These are phyloP conservation scores for Cyclina sinensis DNA, from an alignment of 1,140 invertebrate species.

Conservation along the genomic window DNA sequence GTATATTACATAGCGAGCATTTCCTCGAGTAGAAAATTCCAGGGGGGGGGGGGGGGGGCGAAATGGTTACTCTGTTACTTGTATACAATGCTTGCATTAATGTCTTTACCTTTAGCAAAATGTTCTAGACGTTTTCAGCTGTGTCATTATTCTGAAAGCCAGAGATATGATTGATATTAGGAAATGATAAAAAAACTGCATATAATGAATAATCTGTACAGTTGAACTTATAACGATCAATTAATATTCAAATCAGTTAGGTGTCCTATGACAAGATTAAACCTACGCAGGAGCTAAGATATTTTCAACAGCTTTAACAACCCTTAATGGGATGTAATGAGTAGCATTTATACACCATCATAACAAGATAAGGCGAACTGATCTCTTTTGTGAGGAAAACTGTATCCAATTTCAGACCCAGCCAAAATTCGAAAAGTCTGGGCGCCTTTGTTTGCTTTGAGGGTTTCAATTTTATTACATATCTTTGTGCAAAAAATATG, in stretches of 20 bases:
- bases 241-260: not conserved
- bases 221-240: not conserved
- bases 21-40: too few species aligned
- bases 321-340: not conserved
- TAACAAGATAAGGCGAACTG: not conserved
- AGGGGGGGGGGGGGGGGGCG: too few species aligned
- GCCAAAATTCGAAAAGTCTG: too few species aligned
- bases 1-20: too few species aligned
- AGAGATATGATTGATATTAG: not conserved
- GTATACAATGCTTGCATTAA: too few species aligned
- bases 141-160: not conserved
- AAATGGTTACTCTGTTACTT: too few species aligned
- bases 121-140: not conserved
- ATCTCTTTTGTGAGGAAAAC: not conserved
- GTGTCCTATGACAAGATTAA: not conserved
- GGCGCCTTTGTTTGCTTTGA: not conserved
- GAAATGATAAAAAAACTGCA: not conserved
- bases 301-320: not conserved
- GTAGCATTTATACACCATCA: not conserved
- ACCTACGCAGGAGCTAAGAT: not conserved
- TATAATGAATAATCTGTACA: constrained; percentile 11
- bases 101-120: too few species aligned
- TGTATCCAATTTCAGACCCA: not conserved
- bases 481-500: not conserved
- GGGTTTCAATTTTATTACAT: not conserved